A percentile compares a stretch with the other conserved stretches of the same genome.
phyloP scores from a whole-genome alignment of 2,888 invertebrate genomes.

The Drosophila maculinotata region DNA sequence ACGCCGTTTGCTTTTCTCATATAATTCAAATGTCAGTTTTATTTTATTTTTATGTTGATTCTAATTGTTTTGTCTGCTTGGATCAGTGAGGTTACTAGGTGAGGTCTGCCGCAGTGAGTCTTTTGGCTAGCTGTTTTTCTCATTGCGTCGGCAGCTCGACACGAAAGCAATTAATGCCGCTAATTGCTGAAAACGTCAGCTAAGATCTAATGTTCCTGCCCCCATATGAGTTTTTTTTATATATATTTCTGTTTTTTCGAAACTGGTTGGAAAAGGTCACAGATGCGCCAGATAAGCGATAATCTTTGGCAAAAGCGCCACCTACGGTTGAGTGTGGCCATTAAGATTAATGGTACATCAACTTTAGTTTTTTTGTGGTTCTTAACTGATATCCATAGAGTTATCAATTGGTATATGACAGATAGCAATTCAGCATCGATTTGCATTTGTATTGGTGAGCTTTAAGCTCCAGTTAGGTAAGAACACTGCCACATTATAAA shows the following conservation, averaged over 20 bases:
- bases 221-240: conserved; percentile 40
- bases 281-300: conserved; percentile 15
- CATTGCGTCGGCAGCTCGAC: conserved; percentile 37
- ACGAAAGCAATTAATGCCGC: conserved; percentile 65
- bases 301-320: conserved; percentile 36
- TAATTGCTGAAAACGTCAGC: conserved; percentile 57
- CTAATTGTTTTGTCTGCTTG: conserved; percentile 68
- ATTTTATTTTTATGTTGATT: conserved; percentile 48
- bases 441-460: conserved; percentile 3
- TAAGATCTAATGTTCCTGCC: conserved; percentile 56
- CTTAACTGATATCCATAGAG: too few relatives aligned
- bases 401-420: too few relatives aligned
- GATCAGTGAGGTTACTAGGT: conserved; percentile 65
- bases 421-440: background rate
- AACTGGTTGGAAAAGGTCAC: conserved; percentile 45
- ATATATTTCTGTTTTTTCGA: conserved; percentile 11
- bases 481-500: too few relatives aligned
- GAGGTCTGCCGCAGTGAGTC: conserved; percentile 40
- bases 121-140: conserved; percentile 1
- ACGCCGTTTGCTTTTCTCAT: conserved; percentile 38
- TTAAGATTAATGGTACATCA: conserved; percentile 21
- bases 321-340: conserved; percentile 6
- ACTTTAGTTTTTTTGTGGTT: background rate
- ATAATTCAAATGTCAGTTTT: conserved; percentile 65
- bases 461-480: conserved; percentile 3